A percentile compares a stretch with the other conserved stretches of the same genome.
phyloP scores from a whole-genome alignment of 1,140 invertebrate species.

The Globodera ellingtonae region DNA sequence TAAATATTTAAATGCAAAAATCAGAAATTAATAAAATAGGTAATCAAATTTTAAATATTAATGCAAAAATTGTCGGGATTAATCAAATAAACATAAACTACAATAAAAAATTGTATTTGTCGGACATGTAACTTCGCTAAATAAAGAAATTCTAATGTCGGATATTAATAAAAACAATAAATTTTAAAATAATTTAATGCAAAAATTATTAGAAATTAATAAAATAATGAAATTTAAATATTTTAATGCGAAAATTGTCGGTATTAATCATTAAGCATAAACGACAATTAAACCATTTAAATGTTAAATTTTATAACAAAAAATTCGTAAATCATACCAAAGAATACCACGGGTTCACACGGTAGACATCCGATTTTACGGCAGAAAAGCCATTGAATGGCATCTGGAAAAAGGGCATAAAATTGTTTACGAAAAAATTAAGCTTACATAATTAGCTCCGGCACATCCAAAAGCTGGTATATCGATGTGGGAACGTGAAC shows the following conservation, averaged over 20 bases:
- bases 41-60: no score
- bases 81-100: no score
- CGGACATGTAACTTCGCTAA: conserved; percentile 19
- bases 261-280: background rate
- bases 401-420: background rate
- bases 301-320: background rate
- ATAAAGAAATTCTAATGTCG: background rate
- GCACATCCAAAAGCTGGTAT: conserved; percentile 16
- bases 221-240: background rate
- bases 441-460: conserved; percentile 2
- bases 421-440: background rate
- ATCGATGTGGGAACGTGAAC: conserved; percentile 7
- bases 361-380: conserved; percentile 11
- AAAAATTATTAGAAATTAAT: background rate
- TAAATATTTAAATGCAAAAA: no score
- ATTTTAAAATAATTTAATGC: background rate
- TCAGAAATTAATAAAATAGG: no score
- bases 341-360: conserved; percentile 12
- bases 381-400: conserved; percentile 22
- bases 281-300: background rate
- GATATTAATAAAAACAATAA: background rate
- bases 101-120: no score
- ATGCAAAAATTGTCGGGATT: no score
- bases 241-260: no score
- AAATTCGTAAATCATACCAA: conserved; percentile 2